Conservation (phyloP, 2,888 invertebrate genomes). For the Cheilosia soror region DNA sequence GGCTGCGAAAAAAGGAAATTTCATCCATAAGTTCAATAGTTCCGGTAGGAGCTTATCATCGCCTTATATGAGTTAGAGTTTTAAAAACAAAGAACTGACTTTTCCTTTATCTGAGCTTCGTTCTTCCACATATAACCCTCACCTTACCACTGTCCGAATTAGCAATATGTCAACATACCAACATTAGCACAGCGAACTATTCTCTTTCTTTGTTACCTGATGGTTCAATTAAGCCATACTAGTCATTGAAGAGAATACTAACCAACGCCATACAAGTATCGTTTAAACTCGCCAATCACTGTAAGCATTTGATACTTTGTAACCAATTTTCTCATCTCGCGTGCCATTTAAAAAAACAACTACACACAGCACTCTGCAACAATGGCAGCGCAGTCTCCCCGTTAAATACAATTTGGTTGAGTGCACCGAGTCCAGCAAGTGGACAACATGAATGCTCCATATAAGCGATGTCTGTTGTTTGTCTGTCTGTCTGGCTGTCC, state of each 20-base stretch:
- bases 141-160: not conserved
- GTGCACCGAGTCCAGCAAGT: slow-evolving; percentile 31
- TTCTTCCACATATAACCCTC: too few relatives aligned
- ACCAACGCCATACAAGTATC: slow-evolving; percentile 30
- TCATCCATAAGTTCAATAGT: too few relatives aligned
- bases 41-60: too few relatives aligned
- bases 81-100: too few relatives aligned
- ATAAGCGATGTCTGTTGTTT: slow-evolving; percentile 60
- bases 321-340: slow-evolving; percentile 42
- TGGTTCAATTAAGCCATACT: slow-evolving; percentile 31
- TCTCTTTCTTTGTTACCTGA: not conserved
- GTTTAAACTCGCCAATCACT: slow-evolving; percentile 47
- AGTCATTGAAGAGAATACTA: not conserved
- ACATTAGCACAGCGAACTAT: not conserved
- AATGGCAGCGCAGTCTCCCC: slow-evolving; percentile 35
- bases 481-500: slow-evolving; percentile 42
- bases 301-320: slow-evolving; percentile 50
- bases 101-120: too few relatives aligned
- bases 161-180: not conserved
- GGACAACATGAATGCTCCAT: slow-evolving; percentile 61
- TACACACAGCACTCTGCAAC: slow-evolving; percentile 32
- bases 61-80: too few relatives aligned
- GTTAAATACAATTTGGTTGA: slow-evolving; percentile 44
- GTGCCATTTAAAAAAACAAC: slow-evolving; percentile 38
- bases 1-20: too few relatives aligned